A percentile compares a stretch with the other conserved stretches of the same genome.
phyloP scores from a whole-genome alignment of 2,797 vertebrate genomes.

The Rhadinocentrus ornatus region DNA sequence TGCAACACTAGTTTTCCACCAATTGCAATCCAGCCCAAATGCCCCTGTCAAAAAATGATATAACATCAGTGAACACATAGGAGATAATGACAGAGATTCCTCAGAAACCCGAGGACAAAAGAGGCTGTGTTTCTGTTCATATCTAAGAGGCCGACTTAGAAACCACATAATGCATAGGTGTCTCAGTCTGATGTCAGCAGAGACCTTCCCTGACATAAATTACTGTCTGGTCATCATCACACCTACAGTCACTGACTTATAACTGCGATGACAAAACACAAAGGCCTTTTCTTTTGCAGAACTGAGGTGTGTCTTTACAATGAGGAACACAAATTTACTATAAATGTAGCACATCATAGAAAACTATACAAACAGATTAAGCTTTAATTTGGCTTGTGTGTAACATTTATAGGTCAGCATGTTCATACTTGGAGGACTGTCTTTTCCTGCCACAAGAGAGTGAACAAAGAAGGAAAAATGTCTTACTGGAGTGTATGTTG shows the following conservation, averaged over 20 bases:
- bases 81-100: background rate
- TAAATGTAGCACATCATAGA: conserved; percentile 16
- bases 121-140: conserved; percentile 22
- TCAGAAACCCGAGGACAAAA: conserved; percentile 18
- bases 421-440: conserved; percentile 5
- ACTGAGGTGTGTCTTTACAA: background rate
- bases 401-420: conserved; percentile 16
- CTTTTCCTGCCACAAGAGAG: conserved; percentile 9
- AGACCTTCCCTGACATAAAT: background rate
- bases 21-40: background rate
- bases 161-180: conserved; percentile 11
- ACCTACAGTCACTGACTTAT: conserved; percentile 5
- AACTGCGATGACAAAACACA: background rate
- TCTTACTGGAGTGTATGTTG: conserved; percentile 41
- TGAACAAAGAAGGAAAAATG: conserved; percentile 32
- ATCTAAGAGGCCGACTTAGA: conserved; percentile 1
- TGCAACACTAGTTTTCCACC: background rate
- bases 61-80: background rate
- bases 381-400: background rate
- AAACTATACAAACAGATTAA: background rate
- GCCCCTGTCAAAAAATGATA: background rate
- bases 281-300: background rate
- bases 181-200: conserved; percentile 24
- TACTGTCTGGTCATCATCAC: conserved; percentile 3
- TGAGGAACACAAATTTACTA: conserved; percentile 16